Evolutionary conservation across 2,113 vertebrate genomes (phyloP), one percentile per base, ranked within the genome.

Genomic region (Silurus asotus): DNA sequence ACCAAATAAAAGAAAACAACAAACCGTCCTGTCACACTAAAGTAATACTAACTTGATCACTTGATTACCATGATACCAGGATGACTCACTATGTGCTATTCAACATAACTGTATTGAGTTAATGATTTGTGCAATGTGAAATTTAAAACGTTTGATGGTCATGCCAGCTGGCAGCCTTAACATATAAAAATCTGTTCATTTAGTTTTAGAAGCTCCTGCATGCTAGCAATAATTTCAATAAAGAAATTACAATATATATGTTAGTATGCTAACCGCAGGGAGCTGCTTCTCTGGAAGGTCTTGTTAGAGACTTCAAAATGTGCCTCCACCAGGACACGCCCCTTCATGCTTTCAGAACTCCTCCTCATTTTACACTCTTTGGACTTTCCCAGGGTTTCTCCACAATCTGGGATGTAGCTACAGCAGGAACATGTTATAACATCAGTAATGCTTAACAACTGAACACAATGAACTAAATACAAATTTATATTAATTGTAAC

Each of bases 291-390:
- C 14, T 20, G 8, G 0, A 86, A 19, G 74, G 55, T 87, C 4
- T 28, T 83, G 51, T 65, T 82, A 0, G 4, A 88, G 55, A 86
- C n/a, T 28, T 82, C 87, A 37, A 51, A 74, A 7, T 20, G 88
- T 8, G 76, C 37, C 0, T 95, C 93, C 1, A 95, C 93, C 86
- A 95, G 82, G 79, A 88, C 95, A 53, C 75, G 89, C 3, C 87
- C 87, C 53, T 23, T 90, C 77, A 82, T 92, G 10, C 87, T 72
- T 5, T 91, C 90, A 75, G 61, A 17, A 59, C 87, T 88, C 80
- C 65, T 91, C 0, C 37, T 70, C 1, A 55, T 28, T 23, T 28
- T 82, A 48, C 23, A 53, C 58, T 72, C 83, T 86, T 88, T 91
- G 89, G 70, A 9, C 79, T 87, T 90, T 15, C 28, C 89, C 61